These are phyloP conservation scores for Collichthys lucidus DNA, from an alignment of 2,113 vertebrate species.

Conservation along the genomic window DNA sequence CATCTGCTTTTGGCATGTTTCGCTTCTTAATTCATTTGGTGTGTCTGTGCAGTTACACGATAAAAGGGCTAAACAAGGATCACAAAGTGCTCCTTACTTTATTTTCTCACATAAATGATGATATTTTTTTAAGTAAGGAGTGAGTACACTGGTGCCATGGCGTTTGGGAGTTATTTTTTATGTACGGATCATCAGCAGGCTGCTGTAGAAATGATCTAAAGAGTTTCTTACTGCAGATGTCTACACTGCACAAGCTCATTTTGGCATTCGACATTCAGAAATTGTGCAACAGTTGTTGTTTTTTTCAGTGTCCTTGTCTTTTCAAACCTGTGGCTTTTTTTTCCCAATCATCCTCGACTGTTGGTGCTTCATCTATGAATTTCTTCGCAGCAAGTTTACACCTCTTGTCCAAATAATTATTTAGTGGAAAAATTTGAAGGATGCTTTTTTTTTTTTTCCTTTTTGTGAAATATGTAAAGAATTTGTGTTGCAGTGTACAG, in stretches of 20 bases:
- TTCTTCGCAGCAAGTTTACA: slow-evolving; percentile 42
- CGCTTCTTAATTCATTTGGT: slow-evolving; percentile 42
- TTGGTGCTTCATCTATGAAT: slow-evolving; percentile 45
- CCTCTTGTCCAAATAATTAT: slow-evolving; percentile 46
- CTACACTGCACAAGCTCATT: slow-evolving; percentile 26
- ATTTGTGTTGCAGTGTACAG: slow-evolving; percentile 83
- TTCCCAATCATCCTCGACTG: slow-evolving; percentile 30
- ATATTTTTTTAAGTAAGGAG: slow-evolving; percentile 52
- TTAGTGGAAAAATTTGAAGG: slow-evolving; percentile 71
- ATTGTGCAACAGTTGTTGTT: neutral
- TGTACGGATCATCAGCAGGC: slow-evolving; percentile 23
- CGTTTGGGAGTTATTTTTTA: slow-evolving; percentile 51
- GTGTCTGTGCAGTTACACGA: slow-evolving; percentile 2
- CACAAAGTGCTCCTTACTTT: slow-evolving; percentile 50
- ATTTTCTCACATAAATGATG: slow-evolving; percentile 43
- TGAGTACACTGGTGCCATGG: slow-evolving; percentile 42
- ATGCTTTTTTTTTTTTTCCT: slow-evolving; percentile 49
- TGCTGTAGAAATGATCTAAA: slow-evolving; percentile 17
- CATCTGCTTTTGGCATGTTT: slow-evolving; percentile 22
- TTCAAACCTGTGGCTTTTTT: slow-evolving; percentile 42
- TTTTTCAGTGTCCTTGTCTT: slow-evolving; percentile 22
- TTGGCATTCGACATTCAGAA: slow-evolving; percentile 25
- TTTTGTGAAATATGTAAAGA: slow-evolving; percentile 81
- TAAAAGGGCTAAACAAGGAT: slow-evolving; percentile 60
- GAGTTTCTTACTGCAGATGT: slow-evolving; percentile 31